These are phyloP conservation scores for Gastrophryne carolinensis DNA, from an alignment of 2,797 vertebrate genomes.

Conservation along the genomic window DNA sequence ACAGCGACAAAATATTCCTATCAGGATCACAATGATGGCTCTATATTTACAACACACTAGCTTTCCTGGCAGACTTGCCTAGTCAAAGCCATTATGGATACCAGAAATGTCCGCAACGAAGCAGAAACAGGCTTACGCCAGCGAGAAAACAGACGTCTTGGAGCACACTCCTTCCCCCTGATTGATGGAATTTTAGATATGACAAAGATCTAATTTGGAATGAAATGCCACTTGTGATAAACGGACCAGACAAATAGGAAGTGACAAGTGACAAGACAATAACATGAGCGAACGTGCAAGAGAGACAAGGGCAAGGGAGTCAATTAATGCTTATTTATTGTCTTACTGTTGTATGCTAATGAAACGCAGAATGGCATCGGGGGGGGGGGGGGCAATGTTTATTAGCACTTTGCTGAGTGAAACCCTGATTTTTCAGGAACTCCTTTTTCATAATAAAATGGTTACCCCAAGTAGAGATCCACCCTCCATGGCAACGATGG, in stretches of 20 bases:
- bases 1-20: too few species aligned
- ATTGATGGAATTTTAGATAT: conserved; percentile 31
- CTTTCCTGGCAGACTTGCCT: conserved; percentile 1
- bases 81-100: conserved; percentile 25
- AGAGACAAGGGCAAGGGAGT: conserved; percentile 25
- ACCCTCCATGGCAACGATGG: too few species aligned
- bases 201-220: conserved; percentile 42
- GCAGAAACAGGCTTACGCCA: conserved; percentile 12
- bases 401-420: too few species aligned
- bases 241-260: conserved; percentile 34
- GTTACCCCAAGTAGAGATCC: too few species aligned
- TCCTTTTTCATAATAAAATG: too few species aligned
- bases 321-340: conserved; percentile 14
- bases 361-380: neutral
- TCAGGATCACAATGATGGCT: too few species aligned
- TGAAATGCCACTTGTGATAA: conserved; percentile 24
- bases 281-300: neutral
- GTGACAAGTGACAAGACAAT: conserved; percentile 43
- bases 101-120: neutral
- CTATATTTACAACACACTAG: neutral
- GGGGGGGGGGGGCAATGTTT: too few species aligned
- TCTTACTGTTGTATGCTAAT: neutral
- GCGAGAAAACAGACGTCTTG: conserved; percentile 24
- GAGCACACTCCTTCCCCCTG: neutral
- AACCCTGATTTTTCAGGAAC: too few species aligned